These are phyloP conservation scores for Agrotis exclamationis DNA, from an alignment of 2,888 invertebrate species.

Conservation along the genomic window DNA sequence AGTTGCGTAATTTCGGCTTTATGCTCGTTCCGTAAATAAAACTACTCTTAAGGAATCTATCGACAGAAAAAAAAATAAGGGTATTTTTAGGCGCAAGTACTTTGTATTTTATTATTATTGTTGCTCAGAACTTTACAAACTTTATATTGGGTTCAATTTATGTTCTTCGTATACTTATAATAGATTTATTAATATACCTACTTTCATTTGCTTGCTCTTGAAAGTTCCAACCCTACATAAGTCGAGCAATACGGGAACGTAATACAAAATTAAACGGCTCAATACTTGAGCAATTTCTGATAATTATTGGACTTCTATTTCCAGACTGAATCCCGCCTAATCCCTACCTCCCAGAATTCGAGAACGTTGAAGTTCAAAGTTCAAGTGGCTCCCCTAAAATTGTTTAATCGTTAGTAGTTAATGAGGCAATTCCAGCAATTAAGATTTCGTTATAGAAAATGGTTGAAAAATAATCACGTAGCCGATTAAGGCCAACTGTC, in stretches of 20 bases:
- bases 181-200: neutral
- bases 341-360: slow-evolving; percentile 19
- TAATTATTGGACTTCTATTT: slow-evolving; percentile 36
- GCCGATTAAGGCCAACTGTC: slow-evolving; percentile 62
- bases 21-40: neutral
- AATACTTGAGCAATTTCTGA: slow-evolving; percentile 16
- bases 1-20: slow-evolving; percentile 33
- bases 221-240: slow-evolving; percentile 3
- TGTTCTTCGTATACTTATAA: neutral
- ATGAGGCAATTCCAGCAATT: slow-evolving; percentile 59
- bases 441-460: slow-evolving; percentile 59
- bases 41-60: neutral
- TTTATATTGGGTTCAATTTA: slow-evolving; percentile 6
- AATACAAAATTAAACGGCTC: slow-evolving; percentile 20
- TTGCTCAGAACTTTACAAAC: slow-evolving; percentile 4
- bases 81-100: slow-evolving; percentile 9
- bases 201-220: neutral
- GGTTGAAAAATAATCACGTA: slow-evolving; percentile 61
- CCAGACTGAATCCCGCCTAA: slow-evolving; percentile 15
- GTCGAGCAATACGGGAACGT: neutral
- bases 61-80: neutral
- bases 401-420: slow-evolving; percentile 59
- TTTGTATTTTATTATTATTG: slow-evolving; percentile 4
- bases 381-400: slow-evolving; percentile 51
- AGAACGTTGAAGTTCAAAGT: slow-evolving; percentile 43